Evolutionary conservation across 2,888 invertebrate species (phyloP).

Genomic region (Scelioninae gen. 1): DNA sequence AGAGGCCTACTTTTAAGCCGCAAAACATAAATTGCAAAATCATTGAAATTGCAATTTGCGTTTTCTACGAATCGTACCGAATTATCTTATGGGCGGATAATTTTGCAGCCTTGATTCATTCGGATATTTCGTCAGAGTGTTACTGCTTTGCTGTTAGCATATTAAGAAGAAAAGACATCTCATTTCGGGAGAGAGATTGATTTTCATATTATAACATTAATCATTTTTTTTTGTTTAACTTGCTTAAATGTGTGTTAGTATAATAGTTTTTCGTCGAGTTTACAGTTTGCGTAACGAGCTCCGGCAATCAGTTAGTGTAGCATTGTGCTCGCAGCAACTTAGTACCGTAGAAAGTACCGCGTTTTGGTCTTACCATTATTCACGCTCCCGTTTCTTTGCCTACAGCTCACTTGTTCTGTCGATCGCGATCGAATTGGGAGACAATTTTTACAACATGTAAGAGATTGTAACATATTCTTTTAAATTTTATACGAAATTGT

Average conservation of each 20-base stretch:
- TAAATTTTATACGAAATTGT: too few relatives aligned
- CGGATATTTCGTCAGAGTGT: too few relatives aligned
- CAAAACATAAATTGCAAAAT: too few relatives aligned
- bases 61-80: too few relatives aligned
- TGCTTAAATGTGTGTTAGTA: neutral
- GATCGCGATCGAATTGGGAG: slow-evolving; percentile 9
- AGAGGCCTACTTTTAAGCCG: too few relatives aligned
- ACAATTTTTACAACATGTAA: slow-evolving; percentile 4
- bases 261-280: slow-evolving; percentile 22
- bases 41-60: too few relatives aligned
- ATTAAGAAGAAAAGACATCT: neutral
- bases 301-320: slow-evolving; percentile 10
- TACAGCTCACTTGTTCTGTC: slow-evolving; percentile 18
- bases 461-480: neutral
- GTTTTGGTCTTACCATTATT: slow-evolving; percentile 27
- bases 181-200: neutral
- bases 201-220: neutral
- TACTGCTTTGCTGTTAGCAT: neutral
- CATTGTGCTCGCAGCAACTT: slow-evolving; percentile 36
- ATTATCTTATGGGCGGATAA: too few relatives aligned
- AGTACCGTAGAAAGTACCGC: slow-evolving; percentile 45
- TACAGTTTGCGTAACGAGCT: slow-evolving; percentile 22
- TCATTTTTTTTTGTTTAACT: neutral
- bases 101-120: too few relatives aligned
- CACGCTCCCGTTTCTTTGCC: slow-evolving; percentile 25